A percentile compares a stretch with the other conserved stretches of the same genome.
These are phyloP conservation scores for Arion vulgaris DNA, from an alignment of 1,140 invertebrate species.

Conservation along the genomic window DNA sequence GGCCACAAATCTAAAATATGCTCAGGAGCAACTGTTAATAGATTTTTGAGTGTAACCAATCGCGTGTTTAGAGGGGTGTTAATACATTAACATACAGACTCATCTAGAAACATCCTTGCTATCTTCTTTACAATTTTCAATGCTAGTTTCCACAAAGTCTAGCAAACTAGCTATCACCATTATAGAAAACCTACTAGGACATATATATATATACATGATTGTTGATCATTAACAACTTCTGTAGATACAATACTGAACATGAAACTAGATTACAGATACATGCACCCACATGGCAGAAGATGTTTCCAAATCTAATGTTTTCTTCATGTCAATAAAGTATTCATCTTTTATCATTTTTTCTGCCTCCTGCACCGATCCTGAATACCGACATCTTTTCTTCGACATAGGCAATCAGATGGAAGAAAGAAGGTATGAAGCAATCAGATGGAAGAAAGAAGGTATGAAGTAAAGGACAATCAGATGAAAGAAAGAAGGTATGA, in stretches of 20 bases:
- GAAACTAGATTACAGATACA: slow-evolving; percentile 13
- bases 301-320: neutral
- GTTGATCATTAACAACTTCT: neutral
- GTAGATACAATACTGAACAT: slow-evolving; percentile 10
- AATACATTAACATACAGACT: slow-evolving; percentile 14
- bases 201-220: slow-evolving; percentile 9
- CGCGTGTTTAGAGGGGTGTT: slow-evolving; percentile 21
- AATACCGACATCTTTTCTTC: too few species aligned
- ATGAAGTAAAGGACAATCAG: too few species aligned
- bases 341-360: too few species aligned
- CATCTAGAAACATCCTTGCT: neutral
- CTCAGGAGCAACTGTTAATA: slow-evolving; percentile 19
- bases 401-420: neutral
- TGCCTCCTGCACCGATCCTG: neutral
- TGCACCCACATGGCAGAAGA: neutral
- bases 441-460: too few species aligned
- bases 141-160: neutral
- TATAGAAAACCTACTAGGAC: neutral
- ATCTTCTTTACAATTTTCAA: neutral
- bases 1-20: slow-evolving; percentile 30
- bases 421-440: neutral
- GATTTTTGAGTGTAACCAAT: slow-evolving; percentile 12
- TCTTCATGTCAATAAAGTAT: too few species aligned
- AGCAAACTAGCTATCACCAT: neutral
- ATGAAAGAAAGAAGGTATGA: too few species aligned